Base-by-base conservation (phyloP, 1,140 invertebrate genomes). In the Zelostemma sp. region DNA sequence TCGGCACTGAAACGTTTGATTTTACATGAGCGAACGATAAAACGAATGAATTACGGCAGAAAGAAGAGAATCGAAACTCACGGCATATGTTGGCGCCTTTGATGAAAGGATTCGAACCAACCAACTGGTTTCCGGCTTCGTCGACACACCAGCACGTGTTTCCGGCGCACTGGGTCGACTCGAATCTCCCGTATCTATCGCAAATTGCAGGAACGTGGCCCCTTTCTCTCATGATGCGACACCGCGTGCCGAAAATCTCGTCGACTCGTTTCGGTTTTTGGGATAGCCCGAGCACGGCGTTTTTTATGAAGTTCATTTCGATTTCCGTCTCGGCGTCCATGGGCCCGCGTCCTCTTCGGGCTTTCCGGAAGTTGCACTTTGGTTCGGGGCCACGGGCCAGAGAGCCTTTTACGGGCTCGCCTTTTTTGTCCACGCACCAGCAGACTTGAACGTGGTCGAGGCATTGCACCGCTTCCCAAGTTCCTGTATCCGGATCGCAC, bases 121-220 rank as follows among this genome's bases (percentile, higher is more conserved):
- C 85, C 1, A 93, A 77, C 66, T 93, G 91, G 82, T 94, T 93
- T 6, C 93, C 93, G 0, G 93, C 92, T 60, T 93, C 92, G 80
- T 95, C 93, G 1, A 95, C 93, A 80, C 93, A 95, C 93, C 93
- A 95, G 78, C 93, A 95, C 17, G 87, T 88, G 0, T 89, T 88
- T 1, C 88, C 88, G 21, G 89, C 89, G 73, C 93, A 95, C 74
- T 95, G 93, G 0, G 88, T 90, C 0, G 93, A 89, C 1, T 89
- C 85, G 77, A 94, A 95, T 69, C 89, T 87, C 1, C 93, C 93
- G 31, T 87, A 78, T 31, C 83, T 84, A 70, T 93, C 91, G 70
- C 91, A 93, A 51, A 85, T 86, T 0, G 89, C 86, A 1, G 87
- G 80, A 9, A 88, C 88, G 1, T 86, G 84, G 16, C 87, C 87